A percentile compares a stretch with the other conserved stretches of the same genome.
Conservation (phyloP, 64 coral and sea anemone genomes). For the Pachyseris speciosa region DNA sequence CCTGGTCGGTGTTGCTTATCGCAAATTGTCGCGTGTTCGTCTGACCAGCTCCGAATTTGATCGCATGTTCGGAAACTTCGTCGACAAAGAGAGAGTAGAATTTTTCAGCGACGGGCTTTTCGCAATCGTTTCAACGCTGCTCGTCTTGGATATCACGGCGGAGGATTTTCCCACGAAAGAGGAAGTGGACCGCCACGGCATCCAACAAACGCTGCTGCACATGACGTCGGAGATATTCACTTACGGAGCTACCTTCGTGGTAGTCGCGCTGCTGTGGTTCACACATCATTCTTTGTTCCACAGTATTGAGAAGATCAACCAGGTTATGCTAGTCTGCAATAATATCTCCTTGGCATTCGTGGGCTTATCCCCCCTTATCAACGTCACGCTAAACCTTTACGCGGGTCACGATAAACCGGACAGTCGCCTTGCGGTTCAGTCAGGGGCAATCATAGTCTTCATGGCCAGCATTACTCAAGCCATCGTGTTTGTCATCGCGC, state of each 20-base stretch:
- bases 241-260: slow-evolving; percentile 90
- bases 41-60: slow-evolving; percentile 79
- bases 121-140: slow-evolving; percentile 92
- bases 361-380: slow-evolving; percentile 83
- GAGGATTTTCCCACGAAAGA: slow-evolving; percentile 81
- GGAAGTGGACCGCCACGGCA: slow-evolving; percentile 65
- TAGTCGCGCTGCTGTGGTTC: slow-evolving; percentile 93
- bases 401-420: slow-evolving; percentile 43
- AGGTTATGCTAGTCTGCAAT: slow-evolving; percentile 90
- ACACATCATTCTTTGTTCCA: slow-evolving; percentile 96
- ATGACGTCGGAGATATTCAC: slow-evolving; percentile 87
- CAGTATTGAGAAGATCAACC: slow-evolving; percentile 90
- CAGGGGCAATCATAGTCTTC: slow-evolving; percentile 76
- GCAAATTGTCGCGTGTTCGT: slow-evolving; percentile 53
- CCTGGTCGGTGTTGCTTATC: slow-evolving; percentile 76
- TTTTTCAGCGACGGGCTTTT: slow-evolving; percentile 97
- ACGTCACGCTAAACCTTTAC: slow-evolving; percentile 81
- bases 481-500: slow-evolving; percentile 79
- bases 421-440: slow-evolving; percentile 77
- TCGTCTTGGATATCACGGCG: slow-evolving; percentile 89
- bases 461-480: slow-evolving; percentile 78
- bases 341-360: slow-evolving; percentile 94
- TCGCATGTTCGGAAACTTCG: slow-evolving; percentile 91
- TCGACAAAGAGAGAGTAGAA: slow-evolving; percentile 95
- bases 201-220: slow-evolving; percentile 57